Evolutionary conservation across 2,888 invertebrate genomes (phyloP).

Genomic region (Platypus cylindrus): DNA sequence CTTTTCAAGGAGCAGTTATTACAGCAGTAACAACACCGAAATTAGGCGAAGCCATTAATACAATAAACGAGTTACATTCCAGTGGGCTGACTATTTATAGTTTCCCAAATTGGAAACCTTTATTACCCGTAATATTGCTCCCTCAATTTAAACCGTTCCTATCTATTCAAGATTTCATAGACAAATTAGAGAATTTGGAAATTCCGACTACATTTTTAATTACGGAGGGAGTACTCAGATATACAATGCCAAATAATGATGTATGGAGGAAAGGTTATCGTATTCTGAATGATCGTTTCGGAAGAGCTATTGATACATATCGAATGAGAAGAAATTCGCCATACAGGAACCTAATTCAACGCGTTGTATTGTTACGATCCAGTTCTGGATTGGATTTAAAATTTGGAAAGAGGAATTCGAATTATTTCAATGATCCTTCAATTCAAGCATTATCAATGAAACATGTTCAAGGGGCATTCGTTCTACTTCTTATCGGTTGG

Average conservation of each 20-base stretch:
- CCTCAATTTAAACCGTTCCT: too few species aligned
- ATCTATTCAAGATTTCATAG: too few species aligned
- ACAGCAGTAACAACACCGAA: slow-evolving; percentile 9
- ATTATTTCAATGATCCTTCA: too few species aligned
- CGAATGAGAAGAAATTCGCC: slow-evolving; percentile 7
- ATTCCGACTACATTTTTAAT: too few species aligned
- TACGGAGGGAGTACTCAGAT: not conserved
- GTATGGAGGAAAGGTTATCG: slow-evolving; percentile 6
- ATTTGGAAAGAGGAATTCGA: slow-evolving; percentile 7
- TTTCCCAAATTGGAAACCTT: slow-evolving; percentile 2
- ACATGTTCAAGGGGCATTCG: too few species aligned
- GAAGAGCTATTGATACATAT: slow-evolving; percentile 3
- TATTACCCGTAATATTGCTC: too few species aligned
- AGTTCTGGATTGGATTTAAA: slow-evolving; percentile 6
- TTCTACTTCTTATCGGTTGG: too few species aligned
- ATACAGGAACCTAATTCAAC: not conserved
- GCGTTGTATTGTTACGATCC: slow-evolving; percentile 3
- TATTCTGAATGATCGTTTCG: slow-evolving; percentile 6
- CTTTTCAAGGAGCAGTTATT: slow-evolving; percentile 10
- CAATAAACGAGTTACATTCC: slow-evolving; percentile 8
- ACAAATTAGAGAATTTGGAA: too few species aligned
- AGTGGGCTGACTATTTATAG: slow-evolving; percentile 6
- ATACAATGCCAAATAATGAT: slow-evolving; percentile 2
- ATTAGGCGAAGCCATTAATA: slow-evolving; percentile 5
- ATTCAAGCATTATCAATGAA: too few species aligned